Evolutionary conservation across 2,113 vertebrate species (phyloP), one percentile per base, ranked within the genome.

Genomic region (Lepus americanus): DNA sequence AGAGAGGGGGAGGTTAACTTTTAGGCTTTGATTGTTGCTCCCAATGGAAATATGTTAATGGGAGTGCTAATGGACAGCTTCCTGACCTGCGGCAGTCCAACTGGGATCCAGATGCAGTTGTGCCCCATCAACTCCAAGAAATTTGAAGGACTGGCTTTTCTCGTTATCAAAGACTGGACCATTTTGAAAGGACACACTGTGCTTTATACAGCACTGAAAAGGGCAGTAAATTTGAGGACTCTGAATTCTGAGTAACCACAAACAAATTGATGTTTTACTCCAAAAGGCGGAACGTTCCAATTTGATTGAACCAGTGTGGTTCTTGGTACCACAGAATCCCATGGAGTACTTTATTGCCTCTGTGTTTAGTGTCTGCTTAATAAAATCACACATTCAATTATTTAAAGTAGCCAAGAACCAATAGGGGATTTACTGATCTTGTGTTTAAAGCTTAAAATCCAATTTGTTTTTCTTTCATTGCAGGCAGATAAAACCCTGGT

Each of bases 351-450:
- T 96, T 82, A 80, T 53, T 82, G 78, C 69, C 86, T 94, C 84
- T 95, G 44, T 78, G 49, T 78, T 94, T 96, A 96, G 91, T 95
- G 92, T 55, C 87, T 95, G 73, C 78, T 96, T 96, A 96, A 97
- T 97, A 96, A 94, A 94, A 82, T 90, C 73, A 92, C 91, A 92
- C 73, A 86, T 83, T 94, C 36, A 93, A 92, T 97, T 97, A 92
- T 97, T 94, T 94, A 92, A 90, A 96, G 95, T 73, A 92, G 53
- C 49, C 67, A 69, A 66, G 66, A 81, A 79, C 77, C 73, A 93
- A 89, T 86, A 92, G 55, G 69, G 67, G 55, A 94, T 86, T 94
- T 96, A 82, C 80, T 96, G 89, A 97, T 79, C 89, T 51, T 49
- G 31, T 80, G 63, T 27, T 96, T 90, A 93, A 93, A 93, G 92